A percentile compares a stretch with the other conserved stretches of the same genome.
Conservation (phyloP, 1,140 invertebrate species). For the Camponotus vicinus region DNA sequence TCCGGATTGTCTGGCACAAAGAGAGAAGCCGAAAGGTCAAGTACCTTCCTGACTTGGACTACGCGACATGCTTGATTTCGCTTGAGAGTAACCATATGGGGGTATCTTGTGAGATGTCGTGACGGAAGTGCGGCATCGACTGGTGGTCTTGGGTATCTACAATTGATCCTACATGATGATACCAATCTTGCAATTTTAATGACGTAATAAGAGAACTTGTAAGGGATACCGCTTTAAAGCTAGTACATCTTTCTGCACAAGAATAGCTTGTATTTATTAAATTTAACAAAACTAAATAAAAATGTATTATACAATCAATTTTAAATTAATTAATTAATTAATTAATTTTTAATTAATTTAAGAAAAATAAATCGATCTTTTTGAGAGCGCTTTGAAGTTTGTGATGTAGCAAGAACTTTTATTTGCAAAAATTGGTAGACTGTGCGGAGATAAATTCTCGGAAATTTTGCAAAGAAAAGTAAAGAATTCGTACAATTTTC, state of each 20-base stretch:
- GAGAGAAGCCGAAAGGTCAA: constrained; percentile 66
- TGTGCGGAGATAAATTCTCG: not conserved
- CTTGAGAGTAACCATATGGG: not conserved
- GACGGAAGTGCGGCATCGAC: not conserved
- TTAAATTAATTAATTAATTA: not conserved
- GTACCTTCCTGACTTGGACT: constrained; percentile 67
- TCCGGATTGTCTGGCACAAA: constrained; percentile 17
- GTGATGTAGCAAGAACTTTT: not conserved
- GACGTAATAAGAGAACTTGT: constrained; percentile 13
- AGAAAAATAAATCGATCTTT: not conserved
- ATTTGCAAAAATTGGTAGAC: not conserved
- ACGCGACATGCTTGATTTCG: not conserved
- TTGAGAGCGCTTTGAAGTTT: not conserved
- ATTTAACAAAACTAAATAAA: not conserved
- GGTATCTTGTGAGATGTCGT: not conserved
- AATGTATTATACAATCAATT: not conserved
- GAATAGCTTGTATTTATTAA: not conserved
- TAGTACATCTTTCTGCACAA: not conserved
- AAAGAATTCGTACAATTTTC: not conserved
- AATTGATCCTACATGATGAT: constrained; percentile 27
- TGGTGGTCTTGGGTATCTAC: not conserved
- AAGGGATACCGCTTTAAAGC: not conserved
- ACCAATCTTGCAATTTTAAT: not conserved
- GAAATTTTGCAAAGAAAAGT: not conserved
- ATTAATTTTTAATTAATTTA: not conserved